Base-by-base conservation (phyloP, 2,888 invertebrate species). In the Ecdyonurus torrentis region DNA sequence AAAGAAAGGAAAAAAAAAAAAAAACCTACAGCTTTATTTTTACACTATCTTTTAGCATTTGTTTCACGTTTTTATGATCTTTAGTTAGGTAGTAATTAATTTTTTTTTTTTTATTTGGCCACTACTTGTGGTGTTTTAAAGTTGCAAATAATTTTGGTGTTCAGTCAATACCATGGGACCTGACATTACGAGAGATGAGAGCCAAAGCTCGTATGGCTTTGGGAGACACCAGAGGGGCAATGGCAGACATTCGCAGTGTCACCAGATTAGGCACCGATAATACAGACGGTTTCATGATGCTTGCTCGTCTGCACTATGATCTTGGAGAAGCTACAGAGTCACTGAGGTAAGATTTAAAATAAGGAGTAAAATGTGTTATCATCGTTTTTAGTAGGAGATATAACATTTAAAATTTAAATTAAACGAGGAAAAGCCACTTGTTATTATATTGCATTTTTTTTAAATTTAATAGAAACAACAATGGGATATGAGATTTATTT, bases 221-320 rank as follows among this genome's bases (percentile, higher is more conserved):
- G 69, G 87, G 89, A 63, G 92, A 97, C 74, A 78, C 86, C 52
- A 80, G 86, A 71, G 85, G 89, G 53, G 98, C 98, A 19, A 89
- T 97, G 67, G 84, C 87, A 23, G 99, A 99, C 75, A 83, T 98
- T 70, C 81, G 91, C 55, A 86, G 91, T 0, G 88, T 93, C 53
- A 93, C 95, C 64, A 91, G 95, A 69, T 80, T 99, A 64, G 84
- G 88, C 65, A 85, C 89, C 67, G 99, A 99, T 77, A 93, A 94
- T 72, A 96, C 95, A 0, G 84, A 83, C 64, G 95, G 93, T 0
- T 90, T 83, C 75, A 83, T 82, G 70, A 86, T 89, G 67, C 80
- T 98, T n/a, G 85, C 95, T 59, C 78, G 81, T 63, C 76, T 98
- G 65, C 83, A 94, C 62, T 99, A 99, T 77, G 82, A 85, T 68